These are phyloP conservation scores for Patiria miniata DNA, from an alignment of 35 echinoderm and acorn worm genomes.

Conservation along the genomic window DNA sequence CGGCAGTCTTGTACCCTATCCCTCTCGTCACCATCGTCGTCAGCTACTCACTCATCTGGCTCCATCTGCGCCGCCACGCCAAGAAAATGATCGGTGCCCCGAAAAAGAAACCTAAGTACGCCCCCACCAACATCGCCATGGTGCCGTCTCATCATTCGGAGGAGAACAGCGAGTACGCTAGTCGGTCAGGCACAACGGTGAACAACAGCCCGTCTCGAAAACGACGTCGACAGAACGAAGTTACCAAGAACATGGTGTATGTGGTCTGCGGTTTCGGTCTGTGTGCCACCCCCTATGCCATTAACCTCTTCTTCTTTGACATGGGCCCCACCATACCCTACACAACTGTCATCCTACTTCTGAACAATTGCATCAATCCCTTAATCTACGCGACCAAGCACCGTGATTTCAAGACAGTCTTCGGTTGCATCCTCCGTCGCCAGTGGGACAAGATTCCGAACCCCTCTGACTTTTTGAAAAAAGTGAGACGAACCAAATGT, in stretches of 20 bases:
- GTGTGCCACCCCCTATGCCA: slow-evolving; percentile 48
- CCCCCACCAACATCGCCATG: no score
- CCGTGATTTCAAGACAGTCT: slow-evolving; percentile 64
- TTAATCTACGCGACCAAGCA: slow-evolving; percentile 67
- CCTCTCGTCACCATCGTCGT: slow-evolving; percentile 64
- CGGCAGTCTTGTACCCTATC: slow-evolving; percentile 49
- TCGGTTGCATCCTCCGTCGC: slow-evolving; percentile 59
- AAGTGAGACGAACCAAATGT: no score
- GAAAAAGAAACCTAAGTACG: neutral
- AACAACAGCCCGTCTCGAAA: neutral
- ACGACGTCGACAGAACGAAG: neutral
- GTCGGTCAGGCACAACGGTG: neutral
- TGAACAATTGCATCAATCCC: slow-evolving; percentile 65
- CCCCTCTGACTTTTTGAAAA: slow-evolving; percentile 16
- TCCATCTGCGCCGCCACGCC: slow-evolving; percentile 65
- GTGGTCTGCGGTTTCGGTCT: slow-evolving; percentile 54
- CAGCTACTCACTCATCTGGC: slow-evolving; percentile 60
- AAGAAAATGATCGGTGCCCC: slow-evolving; percentile 16
- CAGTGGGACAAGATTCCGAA: slow-evolving; percentile 48
- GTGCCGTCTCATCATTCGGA: neutral
- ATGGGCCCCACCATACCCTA: slow-evolving; percentile 7
- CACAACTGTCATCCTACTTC: slow-evolving; percentile 8
- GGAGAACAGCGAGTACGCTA: neutral
- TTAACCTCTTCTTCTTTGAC: slow-evolving; percentile 18
- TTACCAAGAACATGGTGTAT: slow-evolving; percentile 70